Evolutionary conservation across 2,888 invertebrate genomes (phyloP).

Genomic region (Pteria penguin): DNA sequence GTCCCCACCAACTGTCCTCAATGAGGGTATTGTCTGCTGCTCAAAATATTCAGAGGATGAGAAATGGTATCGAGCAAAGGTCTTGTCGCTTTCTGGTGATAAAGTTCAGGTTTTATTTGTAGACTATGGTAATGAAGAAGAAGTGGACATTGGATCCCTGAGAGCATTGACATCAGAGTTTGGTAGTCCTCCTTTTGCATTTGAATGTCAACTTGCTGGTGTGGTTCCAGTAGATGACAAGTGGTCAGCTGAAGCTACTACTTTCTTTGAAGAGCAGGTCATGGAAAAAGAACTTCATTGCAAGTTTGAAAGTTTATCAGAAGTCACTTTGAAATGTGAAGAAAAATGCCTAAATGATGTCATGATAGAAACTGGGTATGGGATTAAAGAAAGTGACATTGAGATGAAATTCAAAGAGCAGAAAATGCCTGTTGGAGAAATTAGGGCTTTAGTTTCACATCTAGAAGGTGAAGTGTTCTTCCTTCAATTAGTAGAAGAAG

Average conservation of each 20-base stretch:
- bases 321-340: conserved; percentile 48
- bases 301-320: conserved; percentile 46
- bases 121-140: conserved; percentile 77
- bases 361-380: conserved; percentile 20
- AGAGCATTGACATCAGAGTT: conserved; percentile 63
- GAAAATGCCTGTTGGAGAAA: conserved; percentile 14
- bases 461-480: conserved; percentile 60
- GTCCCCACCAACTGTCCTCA: conserved; percentile 1
- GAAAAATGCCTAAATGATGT: conserved; percentile 45
- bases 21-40: conserved; percentile 26
- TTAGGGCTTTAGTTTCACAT: conserved; percentile 46
- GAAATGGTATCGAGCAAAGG: conserved; percentile 73
- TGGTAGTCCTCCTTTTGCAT: conserved; percentile 57
- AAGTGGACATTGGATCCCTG: conserved; percentile 54
- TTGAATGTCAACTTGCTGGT: conserved; percentile 64
- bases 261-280: conserved; percentile 58
- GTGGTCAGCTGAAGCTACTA: conserved; percentile 62
- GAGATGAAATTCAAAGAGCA: conserved; percentile 19
- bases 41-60: conserved; percentile 69
- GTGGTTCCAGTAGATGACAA: conserved; percentile 53
- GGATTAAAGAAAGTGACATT: conserved; percentile 27
- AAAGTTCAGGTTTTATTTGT: conserved; percentile 68
- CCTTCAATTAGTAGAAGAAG: conserved; percentile 51
- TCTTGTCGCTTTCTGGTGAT: conserved; percentile 44
- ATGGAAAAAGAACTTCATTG: conserved; percentile 60